Evolutionary conservation across 2,888 invertebrate species (phyloP).

Genomic region (Lobophora halterata): DNA sequence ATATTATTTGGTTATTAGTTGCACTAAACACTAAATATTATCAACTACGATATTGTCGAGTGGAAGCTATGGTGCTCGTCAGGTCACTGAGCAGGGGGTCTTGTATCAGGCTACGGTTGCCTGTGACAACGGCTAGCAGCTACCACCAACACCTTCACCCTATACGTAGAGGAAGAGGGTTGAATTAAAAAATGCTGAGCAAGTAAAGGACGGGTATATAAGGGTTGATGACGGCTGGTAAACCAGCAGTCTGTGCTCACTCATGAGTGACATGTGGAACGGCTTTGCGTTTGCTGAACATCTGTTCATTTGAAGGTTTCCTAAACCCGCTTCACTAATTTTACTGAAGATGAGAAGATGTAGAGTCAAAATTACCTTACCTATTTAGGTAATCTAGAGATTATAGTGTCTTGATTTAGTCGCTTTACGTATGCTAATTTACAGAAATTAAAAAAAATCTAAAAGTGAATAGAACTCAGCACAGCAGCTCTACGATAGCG

Average conservation of each 20-base stretch:
- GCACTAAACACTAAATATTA: conserved; percentile 28
- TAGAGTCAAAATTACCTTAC: no score
- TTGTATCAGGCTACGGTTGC: conserved; percentile 73
- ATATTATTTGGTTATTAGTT: conserved; percentile 8
- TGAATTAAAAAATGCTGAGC: conserved; percentile 30
- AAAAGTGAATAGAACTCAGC: no score
- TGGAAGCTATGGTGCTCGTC: conserved; percentile 58
- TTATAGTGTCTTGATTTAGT: no score
- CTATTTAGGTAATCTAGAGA: no score
- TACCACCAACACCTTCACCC: conserved; percentile 62
- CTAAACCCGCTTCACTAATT: no score
- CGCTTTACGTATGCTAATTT: no score
- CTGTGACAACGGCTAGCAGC: conserved; percentile 74
- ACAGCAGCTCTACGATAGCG: no score
- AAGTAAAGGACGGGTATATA: conserved; percentile 50
- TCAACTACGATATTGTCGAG: conserved; percentile 47
- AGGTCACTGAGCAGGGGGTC: conserved; percentile 53
- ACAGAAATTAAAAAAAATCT: no score
- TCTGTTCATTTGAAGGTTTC: conserved; percentile 62
- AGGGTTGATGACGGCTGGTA: conserved; percentile 62
- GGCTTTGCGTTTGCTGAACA: conserved; percentile 55
- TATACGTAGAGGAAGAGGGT: conserved; percentile 54
- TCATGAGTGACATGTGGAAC: conserved; percentile 66
- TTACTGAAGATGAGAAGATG: no score
- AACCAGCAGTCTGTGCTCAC: conserved; percentile 61